Evolutionary conservation across 2,888 invertebrate species (phyloP).

Genomic region (Syrista parreyssii): DNA sequence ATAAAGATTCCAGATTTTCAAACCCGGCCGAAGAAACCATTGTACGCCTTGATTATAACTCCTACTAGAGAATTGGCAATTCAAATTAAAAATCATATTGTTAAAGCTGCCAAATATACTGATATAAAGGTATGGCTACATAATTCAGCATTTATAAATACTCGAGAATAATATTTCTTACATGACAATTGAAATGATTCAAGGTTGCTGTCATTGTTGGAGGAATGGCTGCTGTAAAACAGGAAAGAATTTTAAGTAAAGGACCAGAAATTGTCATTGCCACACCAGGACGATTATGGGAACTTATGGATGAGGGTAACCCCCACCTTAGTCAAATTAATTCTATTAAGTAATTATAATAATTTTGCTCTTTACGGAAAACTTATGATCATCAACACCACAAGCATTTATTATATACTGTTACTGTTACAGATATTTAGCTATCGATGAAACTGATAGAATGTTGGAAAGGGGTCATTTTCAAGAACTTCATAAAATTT

Average conservation of each 20-base stretch:
- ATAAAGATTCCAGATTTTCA: constrained; percentile 63
- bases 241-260: constrained; percentile 83
- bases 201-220: constrained; percentile 87
- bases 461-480: constrained; percentile 98
- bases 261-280: constrained; percentile 96
- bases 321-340: constrained; percentile 79
- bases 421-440: constrained; percentile 77
- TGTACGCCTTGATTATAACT: constrained; percentile 89
- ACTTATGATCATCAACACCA: not conserved
- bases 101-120: constrained; percentile 83
- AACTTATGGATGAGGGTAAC: constrained; percentile 84
- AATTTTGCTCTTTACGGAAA: constrained; percentile 6
- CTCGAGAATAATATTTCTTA: constrained; percentile 13
- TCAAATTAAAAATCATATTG: constrained; percentile 90
- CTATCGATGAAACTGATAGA: constrained; percentile 98
- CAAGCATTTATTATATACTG: not conserved
- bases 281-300: constrained; percentile 98
- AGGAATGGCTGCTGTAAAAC: constrained; percentile 94
- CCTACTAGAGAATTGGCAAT: constrained; percentile 97
- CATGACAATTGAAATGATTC: constrained; percentile 11
- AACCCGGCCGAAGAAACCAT: constrained; percentile 67
- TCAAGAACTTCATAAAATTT: constrained; percentile 84
- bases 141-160: constrained; percentile 6
- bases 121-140: constrained; percentile 70
- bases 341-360: constrained; percentile 72